Base-by-base conservation (phyloP, 2,888 invertebrate species). In the Cantharis rustica region DNA sequence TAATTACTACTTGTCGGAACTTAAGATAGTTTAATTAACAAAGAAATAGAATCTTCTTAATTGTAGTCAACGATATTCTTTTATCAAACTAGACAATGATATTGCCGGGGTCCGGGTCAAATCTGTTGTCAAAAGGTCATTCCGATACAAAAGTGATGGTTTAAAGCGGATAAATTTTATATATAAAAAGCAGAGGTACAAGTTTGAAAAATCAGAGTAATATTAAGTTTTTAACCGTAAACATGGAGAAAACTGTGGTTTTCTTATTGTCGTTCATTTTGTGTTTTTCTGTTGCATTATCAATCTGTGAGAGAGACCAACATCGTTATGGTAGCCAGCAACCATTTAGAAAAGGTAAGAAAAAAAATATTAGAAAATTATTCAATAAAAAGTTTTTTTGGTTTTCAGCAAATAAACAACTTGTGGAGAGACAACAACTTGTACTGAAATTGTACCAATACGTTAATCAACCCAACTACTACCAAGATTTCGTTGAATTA, bases 401-500 rank as follows among this genome's bases (percentile, higher is more conserved):
- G 1, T n/a, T 66, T 23, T 20, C 23, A 66, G 64, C 64, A n/a
- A 66, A n/a, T 23, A 3, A 66, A 66, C n/a, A 66, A 7, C 23
- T 13, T n/a, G 20, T 66, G 9, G 64, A 66, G 13, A 66, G 64
- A 11, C 64, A 66, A 66, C 64, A 20, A 23, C 13, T 20, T 0
- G n/a, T 66, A 71, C 64, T 71, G 10, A 69, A 81, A 82, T 89
- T 93, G 78, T 86, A 92, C 85, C 91, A 91, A 83, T 90, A 91
- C 85, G 91, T 93, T 79, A 90, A 91, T 80, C 93, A 94, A 85
- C 91, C 91, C 0, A 89, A 91, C 79, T 89, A 90, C 72, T 85
- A 90, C 82, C 86, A 89, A 47, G 90, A 91, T 80, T 88, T 90
- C 76, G 87, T 89, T 73, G 90, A 91, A 31, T 89, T 92, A 75